Evolutionary conservation across 1,140 invertebrate genomes (phyloP), one percentile per base, ranked within the genome.

Genomic region (Pygmarrhopalites habei): DNA sequence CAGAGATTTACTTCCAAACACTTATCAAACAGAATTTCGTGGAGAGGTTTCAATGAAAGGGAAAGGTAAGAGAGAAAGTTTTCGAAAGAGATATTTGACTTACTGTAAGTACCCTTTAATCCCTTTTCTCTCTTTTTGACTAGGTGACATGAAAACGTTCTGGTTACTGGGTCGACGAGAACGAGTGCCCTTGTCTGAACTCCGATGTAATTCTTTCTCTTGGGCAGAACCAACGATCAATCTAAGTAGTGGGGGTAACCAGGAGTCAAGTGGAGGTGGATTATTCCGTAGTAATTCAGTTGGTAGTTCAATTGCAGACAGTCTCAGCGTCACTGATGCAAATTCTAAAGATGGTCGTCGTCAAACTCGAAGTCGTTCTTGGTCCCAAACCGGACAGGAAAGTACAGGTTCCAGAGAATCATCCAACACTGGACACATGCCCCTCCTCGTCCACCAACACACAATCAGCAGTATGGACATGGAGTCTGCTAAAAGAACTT

Each of bases 61-160:
- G 41, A 91, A 90, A 82, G 88, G 88, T 88, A 73, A 35, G 32
- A 23, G 14, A 28, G 7, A 26, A 26, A 7, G 10, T 53, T n/a
- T 53, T n/a, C n/a, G n/a, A n/a, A n/a, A n/a, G n/a, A n/a, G n/a
- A 17, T 23, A 28, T 46, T 53, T 29, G 5, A 35, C 32, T 35
- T 35, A 7, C 32, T 7, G 32, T 35, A 35, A 35, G 15, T 7
- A 35, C 5, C 32, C 5, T 15, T 35, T 35, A 7, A 35, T 35
- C 32, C 15, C 26, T 51, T 62, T 29, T 55, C 23, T 51, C 35
- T 52, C 2, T n/a, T 51, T 72, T 71, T 44, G 76, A 74, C 69
- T 78, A 88, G 90, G 90, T 30, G 79, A 82, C 35, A 95, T 96
- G 92, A 92, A 90, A 73, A 96, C 93, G 0, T 96, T 90, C 73